phyloP scores from a whole-genome alignment of 2,113 vertebrate genomes.

The Bufo bufo region DNA sequence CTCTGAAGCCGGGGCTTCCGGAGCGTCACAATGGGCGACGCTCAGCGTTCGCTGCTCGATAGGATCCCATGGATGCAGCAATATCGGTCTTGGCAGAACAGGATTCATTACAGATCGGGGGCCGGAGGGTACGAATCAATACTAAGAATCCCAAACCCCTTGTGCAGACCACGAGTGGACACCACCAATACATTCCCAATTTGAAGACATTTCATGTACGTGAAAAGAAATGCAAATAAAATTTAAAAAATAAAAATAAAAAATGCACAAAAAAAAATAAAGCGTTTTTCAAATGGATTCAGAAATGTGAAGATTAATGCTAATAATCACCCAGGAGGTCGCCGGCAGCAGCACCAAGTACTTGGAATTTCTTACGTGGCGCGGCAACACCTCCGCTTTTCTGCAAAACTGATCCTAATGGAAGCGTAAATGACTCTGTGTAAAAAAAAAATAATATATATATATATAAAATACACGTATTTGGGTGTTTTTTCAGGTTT shows the following conservation, averaged over 20 bases:
- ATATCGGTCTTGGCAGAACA: background rate
- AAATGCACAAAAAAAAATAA: background rate
- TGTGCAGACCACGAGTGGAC: background rate
- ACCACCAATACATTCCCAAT: background rate
- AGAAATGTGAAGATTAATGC: background rate
- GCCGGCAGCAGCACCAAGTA: conserved; percentile 27
- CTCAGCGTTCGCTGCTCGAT: background rate
- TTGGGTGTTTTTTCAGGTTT: conserved; percentile 15
- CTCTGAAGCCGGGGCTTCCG: background rate
- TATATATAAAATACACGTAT: background rate
- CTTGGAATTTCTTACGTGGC: conserved; percentile 12
- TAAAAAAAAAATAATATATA: background rate
- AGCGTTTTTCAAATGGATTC: background rate
- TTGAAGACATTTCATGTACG: background rate
- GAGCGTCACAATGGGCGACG: background rate
- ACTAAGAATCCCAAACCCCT: background rate
- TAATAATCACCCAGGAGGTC: background rate
- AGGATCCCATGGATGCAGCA: too few relatives aligned
- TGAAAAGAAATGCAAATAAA: background rate
- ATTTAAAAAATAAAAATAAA: background rate
- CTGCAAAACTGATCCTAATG: background rate
- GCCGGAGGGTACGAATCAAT: too few relatives aligned
- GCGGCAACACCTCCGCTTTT: background rate
- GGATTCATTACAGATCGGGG: too few relatives aligned
- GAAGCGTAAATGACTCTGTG: background rate